Evolutionary conservation across 2,797 vertebrate genomes (phyloP), one percentile per base, ranked within the genome.

Genomic region (Bradypodion ventrale): DNA sequence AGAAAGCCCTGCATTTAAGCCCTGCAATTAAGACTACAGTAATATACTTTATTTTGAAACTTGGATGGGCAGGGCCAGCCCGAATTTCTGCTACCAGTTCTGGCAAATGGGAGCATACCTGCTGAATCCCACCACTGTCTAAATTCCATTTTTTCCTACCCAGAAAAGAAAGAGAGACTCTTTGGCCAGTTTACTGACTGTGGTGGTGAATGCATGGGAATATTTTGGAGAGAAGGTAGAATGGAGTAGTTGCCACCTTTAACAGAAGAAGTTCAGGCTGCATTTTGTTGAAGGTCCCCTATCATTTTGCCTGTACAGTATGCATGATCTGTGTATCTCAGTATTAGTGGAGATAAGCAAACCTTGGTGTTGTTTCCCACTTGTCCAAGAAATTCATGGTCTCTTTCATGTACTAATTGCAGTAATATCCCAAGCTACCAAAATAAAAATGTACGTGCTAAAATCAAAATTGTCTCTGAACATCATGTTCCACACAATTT

Each of bases 341-440:
- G n/a, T n/a, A n/a, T n/a, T n/a, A n/a, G n/a, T n/a, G n/a, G n/a
- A n/a, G n/a, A n/a, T n/a, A n/a, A n/a, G n/a, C n/a, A n/a, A n/a
- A n/a, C n/a, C n/a, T n/a, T n/a, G n/a, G n/a, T n/a, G n/a, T n/a
- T n/a, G n/a, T n/a, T n/a, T n/a, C 40, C 3, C 25, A 69, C 46
- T 3, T 35, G 70, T 44, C 44, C 25, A 80, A 40, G 3, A 69
- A 65, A 78, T 23, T 60, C 8, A 63, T 4, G 5, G 2, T 66
- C 25, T 85, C 52, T 46, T 37, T 80, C 49, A 44, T 0, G 0
- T 29, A 21, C 49, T 73, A 75, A 21, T 78, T 80, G 46, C 25
- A 86, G 46, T n/a, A 78, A 27, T 21, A 77, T 77, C 2, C 32
- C 68, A 82, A 74, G 25, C 49, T 35, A 35, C 12, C 60, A 85